phyloP scores from a whole-genome alignment of 2,888 invertebrate species.

The Cremastinae sp. region DNA sequence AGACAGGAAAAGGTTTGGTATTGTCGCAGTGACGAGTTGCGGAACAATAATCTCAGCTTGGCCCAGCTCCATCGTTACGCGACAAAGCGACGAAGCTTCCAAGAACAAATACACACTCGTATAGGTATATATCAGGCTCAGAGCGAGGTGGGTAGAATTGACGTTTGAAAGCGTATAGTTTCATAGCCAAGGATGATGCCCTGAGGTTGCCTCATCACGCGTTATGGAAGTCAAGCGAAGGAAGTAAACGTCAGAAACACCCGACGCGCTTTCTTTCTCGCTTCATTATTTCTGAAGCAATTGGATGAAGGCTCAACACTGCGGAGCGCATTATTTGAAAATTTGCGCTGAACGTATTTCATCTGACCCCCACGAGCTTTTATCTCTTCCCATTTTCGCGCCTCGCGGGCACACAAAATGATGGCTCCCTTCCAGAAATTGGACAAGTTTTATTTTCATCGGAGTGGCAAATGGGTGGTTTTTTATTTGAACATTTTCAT shows the following conservation, averaged over 20 bases:
- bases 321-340: too few species aligned
- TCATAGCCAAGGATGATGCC: conserved; percentile 33
- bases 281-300: not conserved
- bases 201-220: conserved; percentile 2
- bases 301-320: not conserved
- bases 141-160: conserved; percentile 42
- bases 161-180: conserved; percentile 32
- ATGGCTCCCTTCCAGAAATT: too few species aligned
- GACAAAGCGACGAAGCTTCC: conserved; percentile 46
- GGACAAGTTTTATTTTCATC: too few species aligned
- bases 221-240: conserved; percentile 50
- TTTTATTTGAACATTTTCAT: conserved; percentile 24
- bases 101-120: conserved; percentile 23
- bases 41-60: conserved; percentile 55
- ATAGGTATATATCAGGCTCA: not conserved
- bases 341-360: too few species aligned
- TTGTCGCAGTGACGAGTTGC: conserved; percentile 49
- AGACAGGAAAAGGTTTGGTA: conserved; percentile 41
- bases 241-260: conserved; percentile 44
- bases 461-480: too few species aligned
- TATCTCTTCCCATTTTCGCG: too few species aligned
- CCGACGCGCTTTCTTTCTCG: conserved; percentile 42
- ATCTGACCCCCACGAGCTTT: too few species aligned
- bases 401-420: too few species aligned
- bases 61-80: conserved; percentile 39